Conservation (phyloP, 2,113 vertebrate genomes). For the Cinclus mexicanus region DNA sequence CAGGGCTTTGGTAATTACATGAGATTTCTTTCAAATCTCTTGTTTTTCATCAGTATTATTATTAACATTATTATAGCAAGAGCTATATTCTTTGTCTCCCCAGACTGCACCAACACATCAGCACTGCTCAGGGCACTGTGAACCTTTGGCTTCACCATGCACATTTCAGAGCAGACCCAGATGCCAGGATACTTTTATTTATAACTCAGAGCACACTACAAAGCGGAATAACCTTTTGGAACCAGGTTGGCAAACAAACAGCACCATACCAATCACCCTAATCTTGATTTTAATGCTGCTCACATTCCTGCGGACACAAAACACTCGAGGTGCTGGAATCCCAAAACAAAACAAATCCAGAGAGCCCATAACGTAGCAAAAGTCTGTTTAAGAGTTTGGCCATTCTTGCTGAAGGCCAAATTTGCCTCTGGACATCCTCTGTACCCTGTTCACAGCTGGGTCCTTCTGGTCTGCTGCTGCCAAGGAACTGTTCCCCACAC, state of each 20-base stretch:
- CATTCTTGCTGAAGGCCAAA: background rate
- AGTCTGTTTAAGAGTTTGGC: background rate
- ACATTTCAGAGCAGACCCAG: background rate
- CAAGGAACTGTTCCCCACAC: background rate
- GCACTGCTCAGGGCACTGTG: background rate
- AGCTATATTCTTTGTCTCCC: fast-evolving
- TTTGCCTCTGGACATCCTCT: background rate
- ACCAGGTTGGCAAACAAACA: slow-evolving; percentile 11
- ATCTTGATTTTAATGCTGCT: slow-evolving; percentile 31
- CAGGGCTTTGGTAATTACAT: background rate
- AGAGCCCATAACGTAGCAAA: background rate
- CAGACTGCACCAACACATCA: background rate
- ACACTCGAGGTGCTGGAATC: background rate
- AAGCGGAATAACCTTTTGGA: background rate
- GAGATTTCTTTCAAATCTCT: background rate
- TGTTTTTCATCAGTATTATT: background rate
- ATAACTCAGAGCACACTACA: background rate
- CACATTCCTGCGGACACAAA: background rate
- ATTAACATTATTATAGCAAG: background rate
- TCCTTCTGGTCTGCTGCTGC: background rate
- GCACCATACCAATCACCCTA: background rate
- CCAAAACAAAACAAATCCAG: background rate
- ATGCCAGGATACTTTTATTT: background rate
- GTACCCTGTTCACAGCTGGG: background rate
- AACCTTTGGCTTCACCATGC: background rate